Evolutionary conservation across 2,113 vertebrate species (phyloP), one percentile per base, ranked within the genome.

Genomic region (Oryzias celebensis): DNA sequence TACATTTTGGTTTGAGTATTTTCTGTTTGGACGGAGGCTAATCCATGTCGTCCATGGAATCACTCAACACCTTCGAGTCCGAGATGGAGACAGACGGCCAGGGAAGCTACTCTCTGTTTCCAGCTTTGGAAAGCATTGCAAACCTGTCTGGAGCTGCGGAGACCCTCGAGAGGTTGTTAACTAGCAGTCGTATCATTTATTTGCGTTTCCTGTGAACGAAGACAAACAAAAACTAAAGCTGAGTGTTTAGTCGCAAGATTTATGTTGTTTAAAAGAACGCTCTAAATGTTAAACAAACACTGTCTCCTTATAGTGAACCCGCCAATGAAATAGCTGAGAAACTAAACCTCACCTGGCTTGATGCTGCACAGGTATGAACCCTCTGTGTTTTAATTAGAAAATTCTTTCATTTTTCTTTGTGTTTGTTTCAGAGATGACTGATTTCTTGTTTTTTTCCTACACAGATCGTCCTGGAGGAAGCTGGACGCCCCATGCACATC

Each of bases 301-400:
- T 20, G 26, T 43, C 14, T 73, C 0, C 62, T 74, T 75, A 10
- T 58, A 93, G 91, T 20, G 91, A 93, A 75, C 81, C 85, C 24
- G 57, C 87, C 2, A 90, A 63, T 72, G 93, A 93, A 75, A 89
- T 93, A 15, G 60, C 83, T 28, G 93, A 93, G 71, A 93, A 93
- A 64, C 92, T 92, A 5, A 93, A 93, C 58, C 92, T 93, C 18
- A 93, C 92, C 0, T 93, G 93, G 93, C 90, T 93, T 0, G 92
- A 93, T 80, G 93, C 93, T 65, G 92, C 93, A 42, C 93, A 93
- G 91, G 93, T 93, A 73, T 26, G 6, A 44, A 3, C 4, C 18
- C 41, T 26, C 52, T 71, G 15, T 57, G 49, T 0, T 5, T 62
- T 1, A 36, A 10, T 14, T 20, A 48, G 49, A 0, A 50, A 1